A percentile compares a stretch with the other conserved stretches of the same genome.
Evolutionary conservation across 2,797 vertebrate genomes (phyloP).

Genomic region (Setipinna tenuifilis): DNA sequence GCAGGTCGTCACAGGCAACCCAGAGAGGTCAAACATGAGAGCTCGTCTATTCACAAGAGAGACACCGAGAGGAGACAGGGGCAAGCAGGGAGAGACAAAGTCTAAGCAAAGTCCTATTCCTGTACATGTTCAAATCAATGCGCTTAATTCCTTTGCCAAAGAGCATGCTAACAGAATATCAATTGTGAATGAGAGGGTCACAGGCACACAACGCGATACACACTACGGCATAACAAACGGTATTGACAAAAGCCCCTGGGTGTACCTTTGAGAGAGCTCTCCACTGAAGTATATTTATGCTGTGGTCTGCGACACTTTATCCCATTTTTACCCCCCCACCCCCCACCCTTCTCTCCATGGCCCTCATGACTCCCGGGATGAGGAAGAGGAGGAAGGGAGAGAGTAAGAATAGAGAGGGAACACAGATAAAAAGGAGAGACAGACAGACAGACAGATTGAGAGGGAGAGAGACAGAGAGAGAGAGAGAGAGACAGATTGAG

Average conservation of each 20-base stretch:
- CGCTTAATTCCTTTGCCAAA: slow-evolving; percentile 17
- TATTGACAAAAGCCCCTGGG: slow-evolving; percentile 24
- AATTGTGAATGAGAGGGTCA: slow-evolving; percentile 23
- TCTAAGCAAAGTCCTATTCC: neutral
- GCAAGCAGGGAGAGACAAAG: no score
- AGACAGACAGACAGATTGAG: no score
- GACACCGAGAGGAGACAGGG: no score
- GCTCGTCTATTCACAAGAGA: neutral
- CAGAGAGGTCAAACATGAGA: neutral
- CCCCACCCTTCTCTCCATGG: neutral
- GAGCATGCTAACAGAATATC: slow-evolving; percentile 24
- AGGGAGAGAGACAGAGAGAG: no score
- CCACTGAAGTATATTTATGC: slow-evolving; percentile 13
- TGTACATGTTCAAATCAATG: slow-evolving; percentile 16
- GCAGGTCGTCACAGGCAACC: neutral
- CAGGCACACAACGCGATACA: neutral
- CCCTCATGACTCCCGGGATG: neutral
- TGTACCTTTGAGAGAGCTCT: slow-evolving; percentile 15
- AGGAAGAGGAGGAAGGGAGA: neutral
- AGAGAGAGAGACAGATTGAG: no score
- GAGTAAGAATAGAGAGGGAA: neutral
- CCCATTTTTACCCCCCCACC: neutral
- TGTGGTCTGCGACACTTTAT: slow-evolving; percentile 18
- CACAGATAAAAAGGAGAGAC: neutral
- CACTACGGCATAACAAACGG: neutral